Evolutionary conservation across 30 jellyfish, hydroid and myxozoan genomes (phyloP).

Genomic region (Cassiopea andromeda): DNA sequence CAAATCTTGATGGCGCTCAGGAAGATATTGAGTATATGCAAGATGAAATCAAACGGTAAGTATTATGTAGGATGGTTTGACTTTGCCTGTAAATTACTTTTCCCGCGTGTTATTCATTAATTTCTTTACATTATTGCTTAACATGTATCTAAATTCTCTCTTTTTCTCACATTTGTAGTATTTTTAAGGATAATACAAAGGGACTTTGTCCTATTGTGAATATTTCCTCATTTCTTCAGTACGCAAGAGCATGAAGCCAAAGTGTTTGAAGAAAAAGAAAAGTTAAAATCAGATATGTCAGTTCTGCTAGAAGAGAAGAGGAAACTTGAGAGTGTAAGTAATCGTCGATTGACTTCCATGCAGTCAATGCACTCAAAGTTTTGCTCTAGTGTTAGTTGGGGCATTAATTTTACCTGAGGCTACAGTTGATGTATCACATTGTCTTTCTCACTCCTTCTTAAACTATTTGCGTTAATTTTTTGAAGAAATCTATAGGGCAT

Average conservation of each 20-base stretch:
- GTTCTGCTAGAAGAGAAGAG: slow-evolving; percentile 88
- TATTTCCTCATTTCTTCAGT: slow-evolving; percentile 40
- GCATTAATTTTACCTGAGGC: not conserved
- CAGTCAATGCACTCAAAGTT: not conserved
- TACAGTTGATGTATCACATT: not conserved
- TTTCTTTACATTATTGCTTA: no score
- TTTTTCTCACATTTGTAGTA: no score
- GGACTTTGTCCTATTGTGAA: not conserved
- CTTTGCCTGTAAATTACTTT: no score
- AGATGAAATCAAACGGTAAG: slow-evolving; percentile 87
- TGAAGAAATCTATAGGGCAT: no score
- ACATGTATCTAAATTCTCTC: no score
- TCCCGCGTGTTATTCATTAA: no score
- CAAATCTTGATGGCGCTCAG: slow-evolving; percentile 71
- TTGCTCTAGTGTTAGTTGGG: not conserved
- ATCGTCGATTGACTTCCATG: not conserved
- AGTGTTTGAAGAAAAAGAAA: slow-evolving; percentile 81
- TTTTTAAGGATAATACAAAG: no score
- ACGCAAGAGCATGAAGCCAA: slow-evolving; percentile 87
- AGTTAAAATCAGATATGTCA: slow-evolving; percentile 72
- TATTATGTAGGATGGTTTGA: no score
- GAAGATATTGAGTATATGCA: slow-evolving; percentile 85
- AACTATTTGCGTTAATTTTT: not conserved
- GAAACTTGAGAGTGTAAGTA: slow-evolving; percentile 27
- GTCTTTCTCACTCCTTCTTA: not conserved